Evolutionary conservation across 1,140 invertebrate genomes (phyloP), one percentile per base, ranked within the genome.

Genomic region (Drosophila arizonae): DNA sequence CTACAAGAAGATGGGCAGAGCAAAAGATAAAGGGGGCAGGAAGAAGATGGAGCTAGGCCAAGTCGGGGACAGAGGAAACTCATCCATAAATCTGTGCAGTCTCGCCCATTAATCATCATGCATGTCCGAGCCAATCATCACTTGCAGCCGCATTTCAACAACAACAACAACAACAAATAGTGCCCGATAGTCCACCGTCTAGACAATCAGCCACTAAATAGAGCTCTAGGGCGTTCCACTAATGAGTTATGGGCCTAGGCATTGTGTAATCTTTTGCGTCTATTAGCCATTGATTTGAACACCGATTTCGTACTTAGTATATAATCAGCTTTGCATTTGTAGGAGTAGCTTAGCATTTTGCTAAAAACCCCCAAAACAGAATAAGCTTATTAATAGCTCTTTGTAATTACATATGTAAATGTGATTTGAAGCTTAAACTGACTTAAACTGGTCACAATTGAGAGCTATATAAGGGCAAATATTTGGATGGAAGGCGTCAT

Each of bases 61-160:
- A 21, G 64, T 50, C 48, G 51, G 54, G 57, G 77, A 43, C 24
- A 30, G 15, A 54, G 51, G 15, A 54, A 26, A 33, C 8, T 79
- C 79, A 76, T 79, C 78, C 79, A 86, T 87, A 82, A 87, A 87
- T 88, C 81, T 86, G 65, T 52, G 68, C 79, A 74, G 67, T 72
- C 71, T 66, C 60, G 62, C 62, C 79, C 84, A 87, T 87, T 87
- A 87, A 87, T 87, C 82, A 87, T 86, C 81, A 70, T 76, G 82
- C 75, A 81, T 86, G 82, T 87, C 82, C 72, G 67, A 82, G 58
- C 76, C 79, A 86, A 86, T 86, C 82, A 82, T 87, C 82, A 88
- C 82, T 87, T 86, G 79, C 76, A 72, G 57, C 57, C 45, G 52
- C 43, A 51, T 65, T 57, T 65, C 57, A 68, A 62, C 71, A 61